Percentiles rank a stretch among this genome's conserved stretches.
Conservation (phyloP, 2,888 invertebrate genomes). For the Leucophenga montana region DNA sequence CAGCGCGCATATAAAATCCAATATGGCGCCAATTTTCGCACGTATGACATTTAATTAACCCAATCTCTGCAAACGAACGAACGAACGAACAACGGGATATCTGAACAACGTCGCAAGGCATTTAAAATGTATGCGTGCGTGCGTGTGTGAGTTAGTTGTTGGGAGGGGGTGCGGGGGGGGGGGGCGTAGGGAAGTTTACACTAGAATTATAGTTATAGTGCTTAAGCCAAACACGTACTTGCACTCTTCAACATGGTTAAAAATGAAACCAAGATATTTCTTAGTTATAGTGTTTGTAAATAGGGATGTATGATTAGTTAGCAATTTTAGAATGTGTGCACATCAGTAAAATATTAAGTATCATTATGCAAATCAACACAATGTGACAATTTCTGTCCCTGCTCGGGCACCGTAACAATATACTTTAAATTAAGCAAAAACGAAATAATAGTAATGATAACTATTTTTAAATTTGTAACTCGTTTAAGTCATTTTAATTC, state of each 20-base stretch:
- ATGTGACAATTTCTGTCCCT: too few species aligned
- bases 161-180: background rate
- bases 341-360: too few species aligned
- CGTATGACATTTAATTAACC: conserved; percentile 70
- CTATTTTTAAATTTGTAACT: too few species aligned
- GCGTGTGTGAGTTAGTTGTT: background rate
- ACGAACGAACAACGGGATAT: background rate
- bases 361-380: too few species aligned
- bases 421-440: too few species aligned
- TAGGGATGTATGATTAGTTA: too few species aligned
- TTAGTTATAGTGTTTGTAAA: too few species aligned
- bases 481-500: too few species aligned
- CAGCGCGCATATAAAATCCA: conserved; percentile 54
- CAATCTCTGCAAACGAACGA: conserved; percentile 41
- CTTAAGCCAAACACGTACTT: conserved; percentile 7
- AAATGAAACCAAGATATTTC: too few species aligned
- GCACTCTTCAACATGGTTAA: too few species aligned
- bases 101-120: background rate
- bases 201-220: conserved; percentile 21
- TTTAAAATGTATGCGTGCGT: background rate
- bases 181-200: background rate
- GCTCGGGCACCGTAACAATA: too few species aligned
- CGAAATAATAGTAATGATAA: too few species aligned
- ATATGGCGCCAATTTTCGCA: conserved; percentile 69
- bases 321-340: background rate